Base-by-base conservation (phyloP, 1,140 invertebrate species). In the Coboldia fuscipes region DNA sequence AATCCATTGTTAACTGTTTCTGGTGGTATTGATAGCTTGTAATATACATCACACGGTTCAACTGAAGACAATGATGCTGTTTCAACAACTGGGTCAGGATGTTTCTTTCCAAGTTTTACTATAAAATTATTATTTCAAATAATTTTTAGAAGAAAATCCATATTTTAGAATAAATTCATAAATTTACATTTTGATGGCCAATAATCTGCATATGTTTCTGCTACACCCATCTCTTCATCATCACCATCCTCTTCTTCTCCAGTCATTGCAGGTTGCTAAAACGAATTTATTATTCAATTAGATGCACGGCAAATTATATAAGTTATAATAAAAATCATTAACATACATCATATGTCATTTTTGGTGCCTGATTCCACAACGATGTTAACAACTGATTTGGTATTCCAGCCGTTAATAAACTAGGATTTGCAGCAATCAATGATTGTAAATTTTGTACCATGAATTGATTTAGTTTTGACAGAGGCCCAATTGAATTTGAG, bases 31-130 rank as follows among this genome's bases (percentile, higher is more conserved):
- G 71, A 68, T 10, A 97, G 35, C 32, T 75, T 70, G 56, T 97
- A 98, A 60, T 75, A 79, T 30, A 97, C 82, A 51, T 97, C 86
- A 4, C 86, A 83, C 2, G 94, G 86, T 47, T 88, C 81, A 30
- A 99, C 93, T 41, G 84, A 93, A 0, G 92, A 92, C 22, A 99
- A 63, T 0, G 92, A 97, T 21, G 89, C 89, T 0, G 94, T 98
- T 59, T 99, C 96, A 14, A 99, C 96, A 9, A 99, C 92, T n/a
- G 88, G 82, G 63, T 99, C 96, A 0, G 96, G 96, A 71, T 99
- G 96, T 47, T 86, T 85, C 37, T 73, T 71, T 4, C 96, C 94
- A 31, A 97, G 61, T 58, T 90, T 90, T 41, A 98, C 81, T 86
- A 45, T 16, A 48, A 48, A 39, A 38, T 36, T 46, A 38, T 37